Base-by-base conservation (phyloP, 2,888 invertebrate species). In the Drosophila neotestacea region DNA sequence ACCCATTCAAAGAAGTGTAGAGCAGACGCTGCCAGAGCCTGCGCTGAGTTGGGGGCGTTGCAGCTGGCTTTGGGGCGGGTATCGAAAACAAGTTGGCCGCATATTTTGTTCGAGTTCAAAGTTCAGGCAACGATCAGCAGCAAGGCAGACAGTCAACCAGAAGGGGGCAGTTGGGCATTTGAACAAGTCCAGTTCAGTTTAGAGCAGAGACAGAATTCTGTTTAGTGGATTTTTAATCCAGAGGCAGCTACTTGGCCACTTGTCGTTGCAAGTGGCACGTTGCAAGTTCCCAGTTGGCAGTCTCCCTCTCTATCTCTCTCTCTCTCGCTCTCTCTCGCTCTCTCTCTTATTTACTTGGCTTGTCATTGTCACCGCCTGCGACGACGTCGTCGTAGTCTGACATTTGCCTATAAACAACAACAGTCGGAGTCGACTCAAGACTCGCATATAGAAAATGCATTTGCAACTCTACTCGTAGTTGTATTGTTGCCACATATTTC, bases 401-500 rank as follows among this genome's bases (percentile, higher is more conserved):
- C 83, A 75, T 79, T 84, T 85, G 74, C 70, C 83, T 85, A 85
- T 81, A 87, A 84, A 89, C 68, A 80, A 70, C 65, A 56, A 54
- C 7, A 32, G 32, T 7, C 32, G 32, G 32, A 32, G 7, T 32
- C 41, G 48, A 60, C 51, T 56, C 27, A 41, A 52, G 32, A 28
- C 51, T 74, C 73, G 55, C 54, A 65, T 76, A 76, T 76, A 76
- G 77, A 73, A 68, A 79, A 74, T 72, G 75, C 75, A 77, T 81
- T 79, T 79, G 66, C 77, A 52, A 73, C 47, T 38, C 61, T 11
- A 44, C 44, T 41, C 50, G 47, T 34, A 59, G 34, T 55, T 42
- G 75, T 79, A 78, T 84, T 84, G 88, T 81, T 88, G 89, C 88
- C 87, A 87, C 90, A 91, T 91, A 88, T 91, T 91, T 88, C 84